Evolutionary conservation across 2,797 vertebrate genomes (phyloP).

Genomic region (Coregonus suidteri): DNA sequence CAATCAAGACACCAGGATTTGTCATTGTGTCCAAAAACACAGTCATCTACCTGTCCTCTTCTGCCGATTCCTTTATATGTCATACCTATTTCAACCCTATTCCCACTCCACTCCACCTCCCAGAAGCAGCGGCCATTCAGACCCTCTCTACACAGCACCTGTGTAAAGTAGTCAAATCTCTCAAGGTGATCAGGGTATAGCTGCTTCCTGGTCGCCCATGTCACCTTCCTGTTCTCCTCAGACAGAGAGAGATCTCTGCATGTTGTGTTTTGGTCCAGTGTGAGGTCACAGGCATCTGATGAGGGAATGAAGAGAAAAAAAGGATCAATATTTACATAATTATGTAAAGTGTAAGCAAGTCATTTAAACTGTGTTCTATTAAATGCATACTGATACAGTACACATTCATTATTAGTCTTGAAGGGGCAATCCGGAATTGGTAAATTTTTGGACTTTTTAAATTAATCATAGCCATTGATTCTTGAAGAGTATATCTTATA

Average conservation of each 20-base stretch:
- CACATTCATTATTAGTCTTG: no score
- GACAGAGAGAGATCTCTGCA: not conserved
- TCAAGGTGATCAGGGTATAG: slow-evolving; percentile 7
- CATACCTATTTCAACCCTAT: not conserved
- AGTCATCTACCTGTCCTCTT: not conserved
- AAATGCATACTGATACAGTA: no score
- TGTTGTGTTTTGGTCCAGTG: slow-evolving; percentile 4
- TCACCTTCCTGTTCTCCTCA: not conserved
- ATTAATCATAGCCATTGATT: no score
- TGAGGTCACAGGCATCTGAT: slow-evolving; percentile 7
- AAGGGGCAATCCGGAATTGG: no score
- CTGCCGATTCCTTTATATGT: slow-evolving; percentile 7
- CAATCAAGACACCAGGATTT: slow-evolving; percentile 6
- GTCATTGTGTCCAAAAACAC: not conserved
- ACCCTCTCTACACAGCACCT: slow-evolving; percentile 12
- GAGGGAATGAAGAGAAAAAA: not conserved
- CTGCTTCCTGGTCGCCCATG: not conserved
- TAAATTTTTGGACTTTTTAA: no score
- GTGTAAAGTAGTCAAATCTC: not conserved
- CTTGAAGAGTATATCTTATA: no score
- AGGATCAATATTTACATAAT: not conserved
- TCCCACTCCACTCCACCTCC: slow-evolving; percentile 3
- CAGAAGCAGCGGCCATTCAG: slow-evolving; percentile 15
- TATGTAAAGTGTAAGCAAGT: not conserved
- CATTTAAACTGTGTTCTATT: not conserved